Evolutionary conservation across 2,888 invertebrate genomes (phyloP), one percentile per base, ranked within the genome.

Genomic region (Leptopilina myrica): DNA sequence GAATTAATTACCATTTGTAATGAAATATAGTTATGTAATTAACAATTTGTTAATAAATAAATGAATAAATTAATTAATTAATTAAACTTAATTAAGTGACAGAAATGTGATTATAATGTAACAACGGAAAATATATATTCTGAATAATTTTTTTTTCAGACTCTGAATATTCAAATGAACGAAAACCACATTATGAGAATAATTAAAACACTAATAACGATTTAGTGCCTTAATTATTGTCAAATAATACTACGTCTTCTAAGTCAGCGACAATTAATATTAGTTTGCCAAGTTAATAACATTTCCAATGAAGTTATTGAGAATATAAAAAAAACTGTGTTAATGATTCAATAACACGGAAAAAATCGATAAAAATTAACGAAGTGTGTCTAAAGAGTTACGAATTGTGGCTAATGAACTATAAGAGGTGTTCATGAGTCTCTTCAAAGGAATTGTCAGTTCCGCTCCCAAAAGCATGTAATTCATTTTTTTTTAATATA

Each of bases 381-480:
- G 82, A 79, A 53, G 49, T 73, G 80, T 67, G 76, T 81, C 82
- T 82, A 85, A 80, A 81, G 79, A 81, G 83, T 80, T 83, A 79
- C 83, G 80, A 83, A 84, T 65, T 49, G 56, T 73, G 77, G 75
- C 49, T 75, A 77, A 79, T 77, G 66, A 80, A 76, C 49, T 77
- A 67, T 67, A 49, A 69, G 79, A 82, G 79, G 53, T 69, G 69
- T 69, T 79, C 79, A 77, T 75, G 79, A 80, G 80, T 80, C 75
- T 79, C 67, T 78, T 78, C 67, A 75, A 75, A 76, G 76, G 79
- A 80, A 83, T 82, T 81, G 78, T 79, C 80, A 80, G 83, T 84
- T 84, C 82, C 82, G 84, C 84, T 83, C 84, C 80, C 84, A 79
- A 82, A 81, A 79, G 78, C 80, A 81, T 77, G 81, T 80, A 75